These are phyloP conservation scores for Lordiphosa mommai DNA, from an alignment of 1,140 invertebrate species.

Conservation along the genomic window DNA sequence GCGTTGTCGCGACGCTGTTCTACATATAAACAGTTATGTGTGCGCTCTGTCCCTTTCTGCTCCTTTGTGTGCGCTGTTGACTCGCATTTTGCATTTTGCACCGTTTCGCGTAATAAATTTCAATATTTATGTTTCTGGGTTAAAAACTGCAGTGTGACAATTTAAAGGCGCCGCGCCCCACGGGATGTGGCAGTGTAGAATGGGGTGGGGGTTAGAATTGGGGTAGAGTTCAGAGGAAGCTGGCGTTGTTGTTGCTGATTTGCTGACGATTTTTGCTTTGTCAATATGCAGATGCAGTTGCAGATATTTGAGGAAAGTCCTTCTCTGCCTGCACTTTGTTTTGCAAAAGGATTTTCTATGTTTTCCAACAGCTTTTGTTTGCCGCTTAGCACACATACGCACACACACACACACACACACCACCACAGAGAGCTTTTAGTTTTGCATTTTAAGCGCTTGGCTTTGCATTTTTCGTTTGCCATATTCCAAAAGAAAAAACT, in stretches of 20 bases:
- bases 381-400: constrained; percentile 47
- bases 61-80: background rate
- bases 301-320: constrained; percentile 1
- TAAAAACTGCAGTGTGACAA: constrained; percentile 58
- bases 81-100: background rate
- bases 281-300: constrained; percentile 38
- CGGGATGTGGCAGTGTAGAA: constrained; percentile 1
- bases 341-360: constrained; percentile 72
- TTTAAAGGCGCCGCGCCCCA: constrained; percentile 27
- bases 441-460: constrained; percentile 69
- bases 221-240: background rate
- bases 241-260: constrained; percentile 24
- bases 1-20: background rate
- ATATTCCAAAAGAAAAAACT: constrained; percentile 20
- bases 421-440: constrained; percentile 53
- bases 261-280: constrained; percentile 47
- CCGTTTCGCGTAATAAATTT: constrained; percentile 29
- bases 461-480: constrained; percentile 57
- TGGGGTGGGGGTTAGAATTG: too few species aligned
- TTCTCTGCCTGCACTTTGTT: constrained; percentile 50
- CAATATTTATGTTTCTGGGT: constrained; percentile 73
- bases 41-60: background rate
- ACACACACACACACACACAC: background rate
- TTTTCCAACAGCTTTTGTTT: constrained; percentile 71
- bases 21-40: background rate